Conservation (phyloP, 2,113 vertebrate genomes). For the western clawed frog (Xenopus tropicalis) region UCB_Xtro_10.0 CM004443.2:187504501-187505000, state of each 20-base stretch:
- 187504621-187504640: constrained; percentile 69
- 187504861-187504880: background rate
- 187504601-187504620: constrained; percentile 74
- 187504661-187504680: constrained; percentile 71
- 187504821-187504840: background rate
- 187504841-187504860: background rate
- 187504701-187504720: constrained; percentile 73
- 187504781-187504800: constrained; percentile 67
- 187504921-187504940: constrained; percentile 48
- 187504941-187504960: constrained; percentile 60
- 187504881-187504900: background rate
- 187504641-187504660: constrained; percentile 67
- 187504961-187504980: constrained; percentile 61
- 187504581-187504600: constrained; percentile 67
- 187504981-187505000: constrained; percentile 77
- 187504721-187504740: constrained; percentile 78
- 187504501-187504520: no score
- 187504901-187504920: background rate
- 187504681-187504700: constrained; percentile 67
- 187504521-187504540: constrained; percentile 44
- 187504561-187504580: constrained; percentile 63
- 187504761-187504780: constrained; percentile 48
- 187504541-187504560: constrained; percentile 61
- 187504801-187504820: background rate
- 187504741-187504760: constrained; percentile 69